These are phyloP conservation scores for Eumaeus atala DNA, from an alignment of 1,140 invertebrate species.

Conservation along the genomic window DNA sequence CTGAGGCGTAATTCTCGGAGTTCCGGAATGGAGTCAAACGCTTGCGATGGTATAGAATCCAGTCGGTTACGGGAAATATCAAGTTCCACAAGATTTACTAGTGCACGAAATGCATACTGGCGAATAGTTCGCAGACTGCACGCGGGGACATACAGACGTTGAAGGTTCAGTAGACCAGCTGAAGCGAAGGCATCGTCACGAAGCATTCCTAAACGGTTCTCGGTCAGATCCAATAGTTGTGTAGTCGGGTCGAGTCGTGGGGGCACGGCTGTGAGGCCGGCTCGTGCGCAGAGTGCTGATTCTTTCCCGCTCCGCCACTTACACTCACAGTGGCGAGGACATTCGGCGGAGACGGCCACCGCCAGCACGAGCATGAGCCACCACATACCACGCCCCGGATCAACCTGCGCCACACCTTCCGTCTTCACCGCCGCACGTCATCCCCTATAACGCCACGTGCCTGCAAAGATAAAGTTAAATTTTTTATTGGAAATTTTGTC, in stretches of 20 bases:
- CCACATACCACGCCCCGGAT: slow-evolving; percentile 59
- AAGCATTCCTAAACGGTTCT: slow-evolving; percentile 80
- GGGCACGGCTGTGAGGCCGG: slow-evolving; percentile 82
- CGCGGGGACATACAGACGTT: slow-evolving; percentile 82
- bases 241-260: slow-evolving; percentile 81
- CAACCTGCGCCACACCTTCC: slow-evolving; percentile 57
- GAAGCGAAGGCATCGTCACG: slow-evolving; percentile 81
- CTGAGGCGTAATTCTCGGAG: slow-evolving; percentile 83
- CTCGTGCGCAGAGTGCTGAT: slow-evolving; percentile 83
- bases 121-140: slow-evolving; percentile 79
- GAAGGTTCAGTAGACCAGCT: slow-evolving; percentile 84
- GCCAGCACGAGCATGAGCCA: slow-evolving; percentile 55
- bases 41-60: slow-evolving; percentile 79
- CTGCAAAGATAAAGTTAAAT: slow-evolving; percentile 35
- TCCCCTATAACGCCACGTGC: slow-evolving; percentile 40
- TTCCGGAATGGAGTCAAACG: slow-evolving; percentile 81
- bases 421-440: slow-evolving; percentile 52
- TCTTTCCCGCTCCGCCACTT: slow-evolving; percentile 91
- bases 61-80: slow-evolving; percentile 85
- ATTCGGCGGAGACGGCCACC: slow-evolving; percentile 73
- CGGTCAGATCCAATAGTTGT: slow-evolving; percentile 84
- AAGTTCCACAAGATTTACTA: slow-evolving; percentile 85
- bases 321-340: slow-evolving; percentile 85
- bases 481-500: too few species aligned
- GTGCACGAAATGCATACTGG: slow-evolving; percentile 79